Conservation (phyloP, 1,140 invertebrate species). For the Calosoma granatense region DNA sequence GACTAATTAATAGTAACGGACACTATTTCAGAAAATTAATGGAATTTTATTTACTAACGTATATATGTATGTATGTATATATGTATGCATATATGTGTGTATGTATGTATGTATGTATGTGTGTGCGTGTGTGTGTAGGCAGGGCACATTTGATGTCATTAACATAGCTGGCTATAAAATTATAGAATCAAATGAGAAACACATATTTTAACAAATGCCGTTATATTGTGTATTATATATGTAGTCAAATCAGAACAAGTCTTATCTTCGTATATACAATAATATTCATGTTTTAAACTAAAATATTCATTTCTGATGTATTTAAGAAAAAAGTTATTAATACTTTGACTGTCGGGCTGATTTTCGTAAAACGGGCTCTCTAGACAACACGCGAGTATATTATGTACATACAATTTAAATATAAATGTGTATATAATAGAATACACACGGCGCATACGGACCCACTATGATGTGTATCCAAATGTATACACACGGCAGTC, state of each 20-base stretch:
- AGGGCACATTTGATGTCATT: background rate
- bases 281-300: no score
- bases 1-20: background rate
- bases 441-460: no score
- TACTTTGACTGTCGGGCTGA: no score
- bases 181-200: background rate
- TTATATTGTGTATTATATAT: background rate
- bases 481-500: no score
- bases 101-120: no score
- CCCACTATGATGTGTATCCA: no score
- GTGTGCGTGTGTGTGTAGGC: background rate
- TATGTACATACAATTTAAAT: no score
- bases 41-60: background rate
- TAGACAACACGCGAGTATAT: no score
- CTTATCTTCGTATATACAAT: background rate
- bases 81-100: background rate
- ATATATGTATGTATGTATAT: slow-evolving; percentile 7
- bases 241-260: background rate
- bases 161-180: background rate
- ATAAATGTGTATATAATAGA: no score
- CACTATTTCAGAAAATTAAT: background rate
- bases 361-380: no score
- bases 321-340: no score
- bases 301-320: no score
- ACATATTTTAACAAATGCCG: background rate